Evolutionary conservation across 2,888 invertebrate species (phyloP), one percentile per base, ranked within the genome.

Genomic region (Cantharis flavilabris): DNA sequence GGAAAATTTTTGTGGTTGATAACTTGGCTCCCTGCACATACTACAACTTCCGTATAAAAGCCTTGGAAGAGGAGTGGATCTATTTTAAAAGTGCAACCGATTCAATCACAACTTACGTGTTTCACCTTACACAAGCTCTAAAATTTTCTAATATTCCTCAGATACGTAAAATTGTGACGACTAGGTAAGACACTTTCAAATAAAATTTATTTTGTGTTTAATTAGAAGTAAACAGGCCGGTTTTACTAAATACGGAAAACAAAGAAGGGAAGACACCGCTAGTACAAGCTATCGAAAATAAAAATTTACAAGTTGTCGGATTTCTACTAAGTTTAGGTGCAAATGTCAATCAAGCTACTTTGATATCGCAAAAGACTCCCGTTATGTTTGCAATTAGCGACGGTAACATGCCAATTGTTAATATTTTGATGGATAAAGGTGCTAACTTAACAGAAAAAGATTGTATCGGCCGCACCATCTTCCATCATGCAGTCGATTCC

Each of bases 401-500:
- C 0, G 87, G 85, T 0, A 82, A 86, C 65, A 69, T 87, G 0
- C 83, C 87, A 28, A 85, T 91, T 16, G 88, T 87, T 0, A 86
- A 88, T 11, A 82, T 89, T 3, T 86, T 91, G 62, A 81, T 91
- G 2, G 90, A 90, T n/a, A 89, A 86, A 69, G 90, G 90, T 0
- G 91, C 91, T 10, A 85, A 89, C 77, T 83, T 88, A n/a, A 72
- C 81, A 18, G 74, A 80, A 30, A 81, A 84, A 0, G 91, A 91
- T 81, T 82, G 89, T 23, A 91, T 91, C 83, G 89, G 87, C 0
- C 87, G 91, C 0, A 89, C 89, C 9, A 87, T 87, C 11, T 88
- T 91, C 79, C 91, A 92, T 84, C 89, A 89, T 83, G 91, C 91
- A 1, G 91, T 90, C 3, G 91, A 91, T 86, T 90, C 90, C 0